phyloP scores from a whole-genome alignment of 2,113 vertebrate genomes.

The Rhinogobius similis region DNA sequence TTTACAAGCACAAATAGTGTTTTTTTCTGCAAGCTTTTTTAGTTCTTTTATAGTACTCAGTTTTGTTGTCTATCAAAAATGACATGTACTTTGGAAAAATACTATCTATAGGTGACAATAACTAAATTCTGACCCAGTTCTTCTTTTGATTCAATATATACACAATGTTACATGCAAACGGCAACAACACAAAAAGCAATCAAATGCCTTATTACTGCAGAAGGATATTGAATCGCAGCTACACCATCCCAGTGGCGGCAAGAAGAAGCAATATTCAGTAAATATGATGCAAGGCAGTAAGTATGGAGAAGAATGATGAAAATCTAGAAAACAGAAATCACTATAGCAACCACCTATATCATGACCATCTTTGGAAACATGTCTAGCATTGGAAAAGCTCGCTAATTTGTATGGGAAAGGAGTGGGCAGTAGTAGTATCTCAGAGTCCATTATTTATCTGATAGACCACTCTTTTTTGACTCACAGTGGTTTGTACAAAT shows the following conservation, averaged over 20 bases:
- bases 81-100: not conserved
- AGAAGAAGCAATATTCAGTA: not conserved
- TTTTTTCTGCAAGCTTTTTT: not conserved
- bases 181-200: not conserved
- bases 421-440: conserved; percentile 1
- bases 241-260: not conserved
- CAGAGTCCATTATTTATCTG: conserved; percentile 6
- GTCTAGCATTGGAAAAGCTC: not conserved
- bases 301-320: not conserved
- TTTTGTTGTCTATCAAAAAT: not conserved
- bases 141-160: not conserved
- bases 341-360: not conserved
- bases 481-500: conserved; percentile 18
- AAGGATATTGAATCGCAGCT: not conserved
- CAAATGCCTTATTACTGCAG: not conserved
- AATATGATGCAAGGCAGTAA: not conserved
- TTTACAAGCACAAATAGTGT: not conserved
- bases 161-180: not conserved
- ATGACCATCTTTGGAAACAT: not conserved
- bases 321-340: not conserved
- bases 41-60: not conserved
- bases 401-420: not conserved
- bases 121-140: not conserved
- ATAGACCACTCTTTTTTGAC: conserved; percentile 4
- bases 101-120: not conserved